A percentile compares a stretch with the other conserved stretches of the same genome.
These are phyloP conservation scores for Apteryx mantelli DNA, from an alignment of 2,113 vertebrate species.

Conservation along the genomic window DNA sequence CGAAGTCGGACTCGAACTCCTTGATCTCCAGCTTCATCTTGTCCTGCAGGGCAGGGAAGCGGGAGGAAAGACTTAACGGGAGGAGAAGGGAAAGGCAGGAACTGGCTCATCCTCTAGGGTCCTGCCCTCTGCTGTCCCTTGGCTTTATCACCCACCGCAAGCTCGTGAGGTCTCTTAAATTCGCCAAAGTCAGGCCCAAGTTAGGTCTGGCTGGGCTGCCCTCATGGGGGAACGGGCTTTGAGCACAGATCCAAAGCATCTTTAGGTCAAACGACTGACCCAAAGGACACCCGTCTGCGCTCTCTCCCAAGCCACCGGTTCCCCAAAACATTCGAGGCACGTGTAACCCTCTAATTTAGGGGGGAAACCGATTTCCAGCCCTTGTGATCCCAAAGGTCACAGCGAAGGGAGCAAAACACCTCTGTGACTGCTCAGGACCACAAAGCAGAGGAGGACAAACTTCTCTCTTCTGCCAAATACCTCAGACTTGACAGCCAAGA, in stretches of 20 bases:
- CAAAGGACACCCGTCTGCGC: rapidly evolving
- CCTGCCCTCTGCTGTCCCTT: no score
- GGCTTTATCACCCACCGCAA: not conserved
- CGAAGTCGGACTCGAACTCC: slow-evolving; percentile 76
- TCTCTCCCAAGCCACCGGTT: not conserved
- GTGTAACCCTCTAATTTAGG: not conserved
- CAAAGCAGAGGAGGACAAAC: no score
- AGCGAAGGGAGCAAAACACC: not conserved
- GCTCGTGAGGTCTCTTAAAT: not conserved
- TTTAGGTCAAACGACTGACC: not conserved
- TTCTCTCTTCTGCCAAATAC: not conserved
- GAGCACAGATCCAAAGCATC: no score
- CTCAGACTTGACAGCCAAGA: not conserved
- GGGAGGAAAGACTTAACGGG: not conserved
- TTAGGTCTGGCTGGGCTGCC: no score
- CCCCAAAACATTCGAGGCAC: rapidly evolving
- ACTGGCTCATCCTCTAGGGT: not conserved
- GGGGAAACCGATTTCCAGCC: not conserved
- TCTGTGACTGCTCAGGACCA: not conserved
- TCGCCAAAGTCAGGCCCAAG: not conserved
- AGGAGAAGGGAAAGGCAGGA: not conserved
- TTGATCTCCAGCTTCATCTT: slow-evolving; percentile 76
- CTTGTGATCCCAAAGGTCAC: rapidly evolving
- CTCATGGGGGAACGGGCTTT: no score
- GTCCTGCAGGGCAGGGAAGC: slow-evolving; percentile 1